Conservation (phyloP, 2,113 vertebrate genomes). For the Chrysemys picta region DNA sequence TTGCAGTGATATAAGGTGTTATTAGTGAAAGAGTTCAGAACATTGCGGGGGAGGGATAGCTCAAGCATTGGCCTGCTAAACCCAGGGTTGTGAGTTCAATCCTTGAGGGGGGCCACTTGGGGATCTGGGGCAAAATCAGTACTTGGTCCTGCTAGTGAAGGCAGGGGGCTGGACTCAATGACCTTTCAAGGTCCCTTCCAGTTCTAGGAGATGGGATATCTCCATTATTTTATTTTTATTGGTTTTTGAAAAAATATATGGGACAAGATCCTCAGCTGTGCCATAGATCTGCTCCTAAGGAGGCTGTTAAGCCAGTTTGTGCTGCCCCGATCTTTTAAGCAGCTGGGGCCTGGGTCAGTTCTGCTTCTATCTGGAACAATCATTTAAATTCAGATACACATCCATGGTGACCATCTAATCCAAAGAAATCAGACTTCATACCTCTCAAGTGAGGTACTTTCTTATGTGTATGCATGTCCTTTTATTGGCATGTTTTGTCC, state of each 20-base stretch:
- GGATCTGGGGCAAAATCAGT: too few relatives aligned
- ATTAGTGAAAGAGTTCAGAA: not conserved
- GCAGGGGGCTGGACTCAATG: too few relatives aligned
- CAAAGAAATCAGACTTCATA: not conserved
- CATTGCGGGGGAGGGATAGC: not conserved
- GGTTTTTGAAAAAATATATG: not conserved
- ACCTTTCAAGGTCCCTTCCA: too few relatives aligned
- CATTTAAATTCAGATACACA: not conserved
- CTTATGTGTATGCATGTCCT: not conserved
- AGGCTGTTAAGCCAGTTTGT: not conserved
- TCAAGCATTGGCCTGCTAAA: too few relatives aligned
- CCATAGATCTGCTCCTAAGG: not conserved
- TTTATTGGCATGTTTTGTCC: not conserved
- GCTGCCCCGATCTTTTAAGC: not conserved
- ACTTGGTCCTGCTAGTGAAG: too few relatives aligned
- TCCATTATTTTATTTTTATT: too few relatives aligned
- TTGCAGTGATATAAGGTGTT: not conserved
- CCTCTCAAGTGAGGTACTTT: conserved; percentile 3
- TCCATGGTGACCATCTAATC: not conserved
- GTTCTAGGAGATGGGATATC: too few relatives aligned
- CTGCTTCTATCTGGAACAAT: not conserved
- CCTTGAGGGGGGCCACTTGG: too few relatives aligned
- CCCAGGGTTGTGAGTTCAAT: too few relatives aligned
- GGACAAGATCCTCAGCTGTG: not conserved
- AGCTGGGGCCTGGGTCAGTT: not conserved